phyloP scores from a whole-genome alignment of 2,797 vertebrate species.

The Denticeps clupeoides region DNA sequence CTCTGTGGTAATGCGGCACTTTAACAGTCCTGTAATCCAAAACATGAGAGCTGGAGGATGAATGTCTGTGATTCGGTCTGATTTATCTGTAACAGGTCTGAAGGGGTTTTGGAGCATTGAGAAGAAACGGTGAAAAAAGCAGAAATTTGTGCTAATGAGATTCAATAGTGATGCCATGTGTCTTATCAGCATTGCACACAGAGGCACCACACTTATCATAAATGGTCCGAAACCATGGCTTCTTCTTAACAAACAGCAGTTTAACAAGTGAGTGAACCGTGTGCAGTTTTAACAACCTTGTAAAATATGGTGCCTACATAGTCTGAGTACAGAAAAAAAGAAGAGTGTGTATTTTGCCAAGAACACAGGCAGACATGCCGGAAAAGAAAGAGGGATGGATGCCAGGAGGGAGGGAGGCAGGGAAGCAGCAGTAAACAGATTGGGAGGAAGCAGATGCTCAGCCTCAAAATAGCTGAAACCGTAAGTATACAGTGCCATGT shows the following conservation, averaged over 20 bases:
- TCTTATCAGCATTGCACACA: not conserved
- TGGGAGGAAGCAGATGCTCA: not conserved
- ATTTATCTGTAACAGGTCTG: too few relatives aligned
- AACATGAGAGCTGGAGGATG: conserved; percentile 4
- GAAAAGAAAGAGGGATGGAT: not conserved
- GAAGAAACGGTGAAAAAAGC: too few relatives aligned
- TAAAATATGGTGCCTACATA: not conserved
- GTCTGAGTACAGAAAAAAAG: not conserved
- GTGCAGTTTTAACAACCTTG: not conserved
- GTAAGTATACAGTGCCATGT: conserved; percentile 3
- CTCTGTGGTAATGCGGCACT: conserved; percentile 13
- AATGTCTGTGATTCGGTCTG: conserved; percentile 6
- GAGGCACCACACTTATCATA: not conserved
- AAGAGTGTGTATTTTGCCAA: too few relatives aligned
- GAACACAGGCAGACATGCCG: not conserved
- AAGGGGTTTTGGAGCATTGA: too few relatives aligned
- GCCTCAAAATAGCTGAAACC: conserved; percentile 10
- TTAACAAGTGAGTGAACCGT: not conserved
- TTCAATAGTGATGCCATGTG: not conserved
- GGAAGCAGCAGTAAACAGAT: not conserved
- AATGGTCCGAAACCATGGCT: not conserved
- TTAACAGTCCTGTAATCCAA: conserved; percentile 19
- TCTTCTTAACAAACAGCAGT: not conserved
- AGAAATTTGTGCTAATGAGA: too few relatives aligned
- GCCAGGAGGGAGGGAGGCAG: not conserved